Conservation (phyloP, 2,113 vertebrate genomes). For the Cinclus mexicanus region DNA sequence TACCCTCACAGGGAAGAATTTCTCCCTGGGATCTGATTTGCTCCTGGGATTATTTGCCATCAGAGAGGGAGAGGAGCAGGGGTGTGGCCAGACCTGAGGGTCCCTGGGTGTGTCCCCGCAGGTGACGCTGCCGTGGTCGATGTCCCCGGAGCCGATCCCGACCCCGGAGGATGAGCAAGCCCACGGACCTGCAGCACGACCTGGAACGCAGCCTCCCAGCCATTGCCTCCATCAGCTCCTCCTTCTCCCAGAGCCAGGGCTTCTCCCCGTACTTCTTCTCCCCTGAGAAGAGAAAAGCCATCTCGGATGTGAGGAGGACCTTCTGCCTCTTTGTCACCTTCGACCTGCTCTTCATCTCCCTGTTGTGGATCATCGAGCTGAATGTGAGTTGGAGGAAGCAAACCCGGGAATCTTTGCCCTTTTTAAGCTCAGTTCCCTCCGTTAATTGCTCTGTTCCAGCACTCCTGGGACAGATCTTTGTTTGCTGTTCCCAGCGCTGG, state of each 20-base stretch:
- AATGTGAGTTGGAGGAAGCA: constrained; percentile 78
- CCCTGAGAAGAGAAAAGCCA: constrained; percentile 76
- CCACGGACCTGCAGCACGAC: constrained; percentile 73
- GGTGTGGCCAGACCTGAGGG: neutral
- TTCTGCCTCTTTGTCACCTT: constrained; percentile 99
- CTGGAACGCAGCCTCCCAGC: constrained; percentile 88
- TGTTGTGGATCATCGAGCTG: constrained; percentile 97
- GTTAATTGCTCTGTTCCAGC: neutral
- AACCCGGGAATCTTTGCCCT: neutral
- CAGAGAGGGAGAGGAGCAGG: neutral
- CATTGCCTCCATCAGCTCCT: constrained; percentile 87
- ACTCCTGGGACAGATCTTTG: neutral
- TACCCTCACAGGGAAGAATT: neutral
- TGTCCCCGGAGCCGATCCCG: neutral
- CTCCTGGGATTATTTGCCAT: neutral
- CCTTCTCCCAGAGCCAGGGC: constrained; percentile 80
- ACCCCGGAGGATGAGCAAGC: constrained; percentile 74
- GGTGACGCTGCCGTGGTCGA: constrained; percentile 8
- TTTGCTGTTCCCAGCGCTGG: constrained; percentile 40
- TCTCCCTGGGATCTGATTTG: neutral
- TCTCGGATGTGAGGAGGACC: constrained; percentile 96
- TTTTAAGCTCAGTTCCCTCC: neutral
- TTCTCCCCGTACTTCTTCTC: constrained; percentile 77
- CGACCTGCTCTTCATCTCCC: constrained; percentile 93
- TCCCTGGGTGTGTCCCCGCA: neutral